Evolutionary conservation across 2,888 invertebrate species (phyloP).

Genomic region (Hypselothyrea guttata): DNA sequence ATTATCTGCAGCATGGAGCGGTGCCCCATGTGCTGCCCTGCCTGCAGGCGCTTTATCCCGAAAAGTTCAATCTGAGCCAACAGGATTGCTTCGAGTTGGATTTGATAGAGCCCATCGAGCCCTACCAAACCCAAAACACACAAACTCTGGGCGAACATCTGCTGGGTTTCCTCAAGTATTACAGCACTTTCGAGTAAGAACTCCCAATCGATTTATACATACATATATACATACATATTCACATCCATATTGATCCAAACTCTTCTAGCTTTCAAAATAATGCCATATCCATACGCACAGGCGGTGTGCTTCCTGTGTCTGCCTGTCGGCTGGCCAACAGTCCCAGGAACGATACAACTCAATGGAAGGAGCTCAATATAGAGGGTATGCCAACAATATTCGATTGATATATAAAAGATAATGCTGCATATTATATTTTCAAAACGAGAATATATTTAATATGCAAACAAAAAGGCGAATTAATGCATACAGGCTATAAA

Average conservation of each 20-base stretch:
- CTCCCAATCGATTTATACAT: too few species aligned
- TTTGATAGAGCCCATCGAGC: conserved; percentile 86
- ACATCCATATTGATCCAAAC: too few species aligned
- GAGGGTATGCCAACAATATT: conserved; percentile 89
- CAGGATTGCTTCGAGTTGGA: conserved; percentile 85
- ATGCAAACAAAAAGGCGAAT: too few species aligned
- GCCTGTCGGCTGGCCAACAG: conserved; percentile 87
- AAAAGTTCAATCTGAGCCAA: conserved; percentile 84
- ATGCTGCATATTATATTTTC: too few species aligned
- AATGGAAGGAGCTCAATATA: conserved; percentile 96
- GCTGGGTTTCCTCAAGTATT: conserved; percentile 93
- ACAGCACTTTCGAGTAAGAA: conserved; percentile 91
- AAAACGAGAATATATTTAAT: too few species aligned
- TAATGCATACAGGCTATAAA: too few species aligned
- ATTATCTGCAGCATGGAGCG: conserved; percentile 95
- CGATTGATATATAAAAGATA: too few species aligned
- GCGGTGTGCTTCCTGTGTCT: conserved; percentile 87
- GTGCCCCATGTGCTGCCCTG: conserved; percentile 91
- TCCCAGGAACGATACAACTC: conserved; percentile 90
- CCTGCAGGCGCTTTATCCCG: conserved; percentile 88
- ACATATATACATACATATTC: too few species aligned
- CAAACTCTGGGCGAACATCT: conserved; percentile 91
- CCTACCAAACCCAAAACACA: conserved; percentile 86
- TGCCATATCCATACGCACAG: conserved; percentile 94
- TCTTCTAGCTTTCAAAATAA: conserved; percentile 83